phyloP scores from a whole-genome alignment of 2,888 invertebrate genomes.

The Ctena decussata region DNA sequence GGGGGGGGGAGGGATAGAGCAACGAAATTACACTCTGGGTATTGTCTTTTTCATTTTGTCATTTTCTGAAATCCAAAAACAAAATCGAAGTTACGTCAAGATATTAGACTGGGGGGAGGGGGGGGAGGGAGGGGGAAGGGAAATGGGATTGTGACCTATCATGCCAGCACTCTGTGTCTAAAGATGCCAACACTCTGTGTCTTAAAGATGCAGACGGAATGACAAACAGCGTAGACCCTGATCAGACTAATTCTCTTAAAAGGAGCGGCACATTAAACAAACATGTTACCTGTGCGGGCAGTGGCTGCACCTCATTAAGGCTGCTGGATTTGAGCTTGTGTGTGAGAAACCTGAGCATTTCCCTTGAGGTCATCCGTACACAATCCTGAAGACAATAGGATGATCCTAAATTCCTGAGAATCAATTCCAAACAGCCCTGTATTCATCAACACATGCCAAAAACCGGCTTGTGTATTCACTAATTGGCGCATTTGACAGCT shows the following conservation, averaged over 20 bases:
- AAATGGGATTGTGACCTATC: no score
- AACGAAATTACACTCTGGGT: no score
- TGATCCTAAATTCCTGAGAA: conserved; percentile 9
- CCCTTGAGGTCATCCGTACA: conserved; percentile 40
- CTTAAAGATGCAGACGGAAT: not conserved
- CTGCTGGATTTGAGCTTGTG: conserved; percentile 95
- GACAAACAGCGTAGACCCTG: not conserved
- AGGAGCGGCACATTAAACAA: not conserved
- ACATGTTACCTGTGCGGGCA: not conserved
- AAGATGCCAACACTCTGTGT: not conserved
- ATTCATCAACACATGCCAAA: not conserved
- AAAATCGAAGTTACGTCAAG: no score
- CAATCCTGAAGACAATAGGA: not conserved
- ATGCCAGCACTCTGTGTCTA: no score
- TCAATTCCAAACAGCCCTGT: not conserved
- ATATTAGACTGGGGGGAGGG: no score
- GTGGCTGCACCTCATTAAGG: conserved; percentile 92
- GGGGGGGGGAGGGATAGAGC: no score
- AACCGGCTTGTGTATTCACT: not conserved
- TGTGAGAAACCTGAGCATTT: conserved; percentile 94
- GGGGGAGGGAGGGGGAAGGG: no score
- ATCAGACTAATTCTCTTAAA: not conserved
- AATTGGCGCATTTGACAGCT: not conserved
- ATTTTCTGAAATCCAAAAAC: no score
- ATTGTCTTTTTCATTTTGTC: no score